Percentiles rank a stretch among this genome's conserved stretches.
These are phyloP conservation scores for Rhincodon typus DNA, from an alignment of 2,797 vertebrate genomes.

Conservation along the genomic window DNA sequence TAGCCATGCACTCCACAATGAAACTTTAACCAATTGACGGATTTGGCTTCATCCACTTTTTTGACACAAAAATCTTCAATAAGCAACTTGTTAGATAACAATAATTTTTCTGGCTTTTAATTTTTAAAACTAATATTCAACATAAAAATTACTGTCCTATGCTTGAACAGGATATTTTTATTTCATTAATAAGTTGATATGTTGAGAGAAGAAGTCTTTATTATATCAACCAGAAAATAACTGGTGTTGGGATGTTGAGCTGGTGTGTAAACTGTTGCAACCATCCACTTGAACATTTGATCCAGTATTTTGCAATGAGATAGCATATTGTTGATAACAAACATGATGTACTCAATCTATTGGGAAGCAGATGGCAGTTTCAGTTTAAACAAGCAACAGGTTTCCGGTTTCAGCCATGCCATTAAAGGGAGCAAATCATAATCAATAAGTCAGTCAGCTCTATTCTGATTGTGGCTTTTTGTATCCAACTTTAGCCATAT, in stretches of 20 bases:
- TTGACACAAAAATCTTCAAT: neutral
- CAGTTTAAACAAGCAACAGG: neutral
- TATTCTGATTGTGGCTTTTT: neutral
- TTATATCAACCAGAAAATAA: neutral
- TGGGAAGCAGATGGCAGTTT: neutral
- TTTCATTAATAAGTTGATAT: neutral
- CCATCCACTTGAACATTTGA: neutral
- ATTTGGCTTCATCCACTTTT: neutral
- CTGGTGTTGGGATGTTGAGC: neutral
- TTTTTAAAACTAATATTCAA: no score
- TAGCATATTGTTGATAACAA: neutral
- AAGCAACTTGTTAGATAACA: neutral
- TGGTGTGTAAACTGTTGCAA: neutral
- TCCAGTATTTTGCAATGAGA: neutral
- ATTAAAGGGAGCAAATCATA: neutral
- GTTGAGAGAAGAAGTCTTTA: conserved; percentile 10
- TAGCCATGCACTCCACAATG: neutral
- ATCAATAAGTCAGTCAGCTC: neutral
- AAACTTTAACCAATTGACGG: neutral
- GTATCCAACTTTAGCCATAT: neutral
- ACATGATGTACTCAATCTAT: neutral
- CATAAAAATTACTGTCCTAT: neutral
- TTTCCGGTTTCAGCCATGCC: neutral
- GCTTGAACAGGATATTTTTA: neutral
- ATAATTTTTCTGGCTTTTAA: neutral